Conservation (phyloP, 2,797 vertebrate genomes). For the Alectoris magna region DNA sequence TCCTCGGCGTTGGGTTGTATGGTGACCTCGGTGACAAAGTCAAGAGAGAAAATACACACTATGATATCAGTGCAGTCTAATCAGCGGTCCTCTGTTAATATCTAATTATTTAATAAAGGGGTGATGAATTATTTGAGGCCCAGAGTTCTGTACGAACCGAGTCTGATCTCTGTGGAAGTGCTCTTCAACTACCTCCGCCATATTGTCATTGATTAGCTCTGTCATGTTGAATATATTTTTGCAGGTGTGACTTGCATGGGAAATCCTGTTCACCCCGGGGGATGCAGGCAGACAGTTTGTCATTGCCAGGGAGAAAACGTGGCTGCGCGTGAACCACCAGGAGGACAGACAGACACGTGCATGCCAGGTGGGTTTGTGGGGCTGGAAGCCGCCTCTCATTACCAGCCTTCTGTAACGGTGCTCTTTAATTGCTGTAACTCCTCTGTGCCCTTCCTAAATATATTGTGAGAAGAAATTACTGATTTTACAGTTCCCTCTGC, state of each 20-base stretch:
- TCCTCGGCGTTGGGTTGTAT: constrained; percentile 56
- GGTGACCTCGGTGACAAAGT: constrained; percentile 66
- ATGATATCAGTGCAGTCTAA: constrained; percentile 21
- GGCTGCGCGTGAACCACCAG: neutral
- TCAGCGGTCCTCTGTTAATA: constrained; percentile 51
- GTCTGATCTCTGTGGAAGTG: neutral
- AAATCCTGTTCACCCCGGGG: neutral
- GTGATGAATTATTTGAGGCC: constrained; percentile 46
- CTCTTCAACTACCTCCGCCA: neutral
- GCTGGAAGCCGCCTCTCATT: neutral
- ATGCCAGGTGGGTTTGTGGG: neutral
- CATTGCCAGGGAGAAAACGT: neutral
- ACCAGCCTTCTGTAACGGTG: accelerated
- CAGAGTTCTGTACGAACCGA: neutral
- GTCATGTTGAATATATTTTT: constrained; percentile 42
- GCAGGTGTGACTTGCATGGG: constrained; percentile 25
- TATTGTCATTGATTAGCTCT: constrained; percentile 49
- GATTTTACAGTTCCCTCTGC: neutral
- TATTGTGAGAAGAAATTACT: accelerated
- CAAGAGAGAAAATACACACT: constrained; percentile 51
- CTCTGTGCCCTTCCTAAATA: neutral
- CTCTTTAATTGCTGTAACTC: neutral
- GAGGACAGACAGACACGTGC: neutral
- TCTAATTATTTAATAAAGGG: constrained; percentile 67
- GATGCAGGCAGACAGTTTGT: constrained; percentile 12